Evolutionary conservation across 2,888 invertebrate species (phyloP).

Genomic region (Cantharis lateralis): DNA sequence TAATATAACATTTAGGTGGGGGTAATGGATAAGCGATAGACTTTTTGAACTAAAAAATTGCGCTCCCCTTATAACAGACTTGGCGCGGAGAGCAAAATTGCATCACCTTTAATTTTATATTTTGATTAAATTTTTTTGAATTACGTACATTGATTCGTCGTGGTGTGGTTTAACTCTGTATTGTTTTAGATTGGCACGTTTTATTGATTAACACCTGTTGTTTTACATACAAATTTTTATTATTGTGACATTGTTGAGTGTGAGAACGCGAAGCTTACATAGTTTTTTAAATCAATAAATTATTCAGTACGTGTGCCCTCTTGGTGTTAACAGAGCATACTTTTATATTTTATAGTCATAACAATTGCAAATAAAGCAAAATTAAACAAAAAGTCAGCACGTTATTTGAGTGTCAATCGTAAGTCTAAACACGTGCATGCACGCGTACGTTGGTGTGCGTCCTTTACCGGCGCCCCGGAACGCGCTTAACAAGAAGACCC

Average conservation of each 20-base stretch:
- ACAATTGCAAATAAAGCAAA: conserved; percentile 16
- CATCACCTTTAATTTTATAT: neutral
- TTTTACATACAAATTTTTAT: no score
- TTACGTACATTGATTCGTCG: neutral
- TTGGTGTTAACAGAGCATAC: neutral
- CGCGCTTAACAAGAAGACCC: conserved; percentile 50
- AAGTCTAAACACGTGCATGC: conserved; percentile 48
- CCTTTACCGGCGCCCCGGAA: conserved; percentile 42
- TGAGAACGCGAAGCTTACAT: neutral
- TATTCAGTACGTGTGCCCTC: neutral
- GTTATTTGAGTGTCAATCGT: conserved; percentile 41
- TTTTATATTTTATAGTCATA: neutral
- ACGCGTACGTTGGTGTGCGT: conserved; percentile 44
- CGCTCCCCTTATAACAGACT: neutral
- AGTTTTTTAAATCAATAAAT: neutral
- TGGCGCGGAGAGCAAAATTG: neutral
- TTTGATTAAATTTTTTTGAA: neutral
- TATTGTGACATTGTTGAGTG: no score
- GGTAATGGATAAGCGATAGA: neutral
- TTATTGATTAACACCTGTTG: neutral
- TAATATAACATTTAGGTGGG: neutral
- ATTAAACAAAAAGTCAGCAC: conserved; percentile 40
- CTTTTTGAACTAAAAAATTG: neutral
- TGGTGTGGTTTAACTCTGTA: neutral
- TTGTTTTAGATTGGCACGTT: neutral